phyloP scores from a whole-genome alignment of 2,113 vertebrate species.

The Ahaetulla prasina region DNA sequence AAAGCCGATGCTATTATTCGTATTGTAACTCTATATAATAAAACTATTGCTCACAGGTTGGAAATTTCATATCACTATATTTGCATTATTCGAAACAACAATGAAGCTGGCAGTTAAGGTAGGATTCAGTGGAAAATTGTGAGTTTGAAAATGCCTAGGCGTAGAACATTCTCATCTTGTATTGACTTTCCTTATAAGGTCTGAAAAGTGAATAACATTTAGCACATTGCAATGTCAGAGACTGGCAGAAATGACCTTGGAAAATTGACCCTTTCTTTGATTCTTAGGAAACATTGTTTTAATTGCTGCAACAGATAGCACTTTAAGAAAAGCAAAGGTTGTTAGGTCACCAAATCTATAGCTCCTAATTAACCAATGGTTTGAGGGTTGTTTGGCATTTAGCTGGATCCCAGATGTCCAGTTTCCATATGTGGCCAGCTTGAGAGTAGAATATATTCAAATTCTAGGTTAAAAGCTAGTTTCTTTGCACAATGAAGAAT shows the following conservation, averaged over 20 bases:
- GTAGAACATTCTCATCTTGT: background rate
- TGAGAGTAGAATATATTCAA: background rate
- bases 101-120: background rate
- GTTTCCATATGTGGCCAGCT: background rate
- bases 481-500: background rate
- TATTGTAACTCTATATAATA: background rate
- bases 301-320: background rate
- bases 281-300: background rate
- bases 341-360: background rate
- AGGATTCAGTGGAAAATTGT: background rate
- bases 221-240: background rate
- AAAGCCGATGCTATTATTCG: background rate
- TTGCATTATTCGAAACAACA: background rate
- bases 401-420: background rate
- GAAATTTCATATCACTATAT: background rate
- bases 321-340: background rate
- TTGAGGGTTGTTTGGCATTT: background rate
- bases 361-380: background rate
- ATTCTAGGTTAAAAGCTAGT: background rate
- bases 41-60: slow-evolving; percentile 3
- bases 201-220: background rate
- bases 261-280: background rate
- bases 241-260: background rate
- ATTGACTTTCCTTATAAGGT: background rate
- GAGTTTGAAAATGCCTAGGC: background rate